These are phyloP conservation scores for Silurus meridionalis DNA, from an alignment of 2,113 vertebrate species.

Conservation along the genomic window DNA sequence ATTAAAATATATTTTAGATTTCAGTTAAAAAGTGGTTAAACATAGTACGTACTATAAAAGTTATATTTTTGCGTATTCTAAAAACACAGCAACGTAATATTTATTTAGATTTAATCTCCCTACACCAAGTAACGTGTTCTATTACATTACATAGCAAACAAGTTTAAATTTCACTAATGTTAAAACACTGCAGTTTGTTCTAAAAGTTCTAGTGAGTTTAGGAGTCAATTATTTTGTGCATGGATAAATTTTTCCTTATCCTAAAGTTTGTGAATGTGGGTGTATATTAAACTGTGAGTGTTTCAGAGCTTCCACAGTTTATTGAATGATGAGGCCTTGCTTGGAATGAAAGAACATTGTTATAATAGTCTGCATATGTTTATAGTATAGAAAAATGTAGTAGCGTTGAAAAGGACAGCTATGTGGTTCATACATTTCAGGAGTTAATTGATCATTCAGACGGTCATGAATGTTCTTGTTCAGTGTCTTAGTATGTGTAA, in stretches of 20 bases:
- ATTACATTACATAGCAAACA: no score
- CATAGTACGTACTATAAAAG: no score
- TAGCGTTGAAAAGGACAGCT: background rate
- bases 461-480: background rate
- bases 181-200: background rate
- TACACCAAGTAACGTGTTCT: background rate
- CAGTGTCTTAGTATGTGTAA: background rate
- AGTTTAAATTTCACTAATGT: background rate
- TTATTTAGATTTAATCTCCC: background rate
- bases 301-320: conserved; percentile 10
- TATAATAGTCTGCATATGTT: conserved; percentile 13
- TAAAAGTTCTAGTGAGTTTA: background rate
- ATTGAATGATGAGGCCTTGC: conserved; percentile 10
- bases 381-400: background rate
- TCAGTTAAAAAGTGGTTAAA: background rate
- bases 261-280: background rate
- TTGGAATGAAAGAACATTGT: conserved; percentile 7
- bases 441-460: conserved; percentile 8
- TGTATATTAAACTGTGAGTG: conserved; percentile 8
- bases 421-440: conserved; percentile 8
- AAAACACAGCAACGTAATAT: background rate
- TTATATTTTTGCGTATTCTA: background rate
- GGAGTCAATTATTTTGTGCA: background rate
- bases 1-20: background rate
- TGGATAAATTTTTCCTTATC: background rate